A percentile compares a stretch with the other conserved stretches of the same genome.
Conservation (phyloP, 2,797 vertebrate species). For the Myoxocephalus aenaeus region DNA sequence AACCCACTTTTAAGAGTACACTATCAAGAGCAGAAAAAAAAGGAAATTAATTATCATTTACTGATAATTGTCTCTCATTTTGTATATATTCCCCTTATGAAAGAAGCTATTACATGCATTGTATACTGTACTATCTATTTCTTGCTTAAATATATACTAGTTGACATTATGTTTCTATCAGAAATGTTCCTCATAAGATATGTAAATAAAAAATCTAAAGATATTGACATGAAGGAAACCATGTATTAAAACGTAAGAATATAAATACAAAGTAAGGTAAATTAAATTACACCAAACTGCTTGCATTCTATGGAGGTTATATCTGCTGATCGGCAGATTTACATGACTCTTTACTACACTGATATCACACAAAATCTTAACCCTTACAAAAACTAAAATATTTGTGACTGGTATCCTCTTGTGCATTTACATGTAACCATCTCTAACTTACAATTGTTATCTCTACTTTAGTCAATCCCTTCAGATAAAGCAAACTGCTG, state of each 20-base stretch:
- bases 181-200: neutral
- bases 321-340: neutral
- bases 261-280: neutral
- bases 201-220: neutral
- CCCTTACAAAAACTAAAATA: neutral
- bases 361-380: neutral
- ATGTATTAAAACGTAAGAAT: neutral
- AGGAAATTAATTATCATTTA: neutral
- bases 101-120: neutral
- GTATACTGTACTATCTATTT: neutral
- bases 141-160: neutral
- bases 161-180: neutral
- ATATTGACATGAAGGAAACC: neutral
- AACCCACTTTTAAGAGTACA: conserved; percentile 15
- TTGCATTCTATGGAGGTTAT: neutral
- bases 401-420: neutral
- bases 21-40: neutral
- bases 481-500: neutral
- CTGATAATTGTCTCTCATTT: neutral
- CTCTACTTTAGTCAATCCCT: neutral
- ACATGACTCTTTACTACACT: neutral
- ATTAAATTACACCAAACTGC: neutral
- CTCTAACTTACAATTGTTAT: neutral
- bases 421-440: neutral
- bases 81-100: neutral